Evolutionary conservation across 2,797 vertebrate genomes (phyloP).

Genomic region (Sebastes trivittatus): DNA sequence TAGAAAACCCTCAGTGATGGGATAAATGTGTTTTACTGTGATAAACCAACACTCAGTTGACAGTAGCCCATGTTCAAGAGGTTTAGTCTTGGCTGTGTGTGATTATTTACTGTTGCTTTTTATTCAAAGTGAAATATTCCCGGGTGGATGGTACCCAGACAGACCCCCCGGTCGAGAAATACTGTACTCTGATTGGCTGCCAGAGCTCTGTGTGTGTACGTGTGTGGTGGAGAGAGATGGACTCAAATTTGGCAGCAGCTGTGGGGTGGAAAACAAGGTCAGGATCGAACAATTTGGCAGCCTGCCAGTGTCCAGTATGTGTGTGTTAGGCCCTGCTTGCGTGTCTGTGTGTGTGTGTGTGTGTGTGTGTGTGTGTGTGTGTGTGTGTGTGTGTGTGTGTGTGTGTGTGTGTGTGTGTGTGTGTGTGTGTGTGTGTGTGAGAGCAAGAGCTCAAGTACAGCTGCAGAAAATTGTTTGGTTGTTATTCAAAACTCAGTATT

Average conservation of each 20-base stretch:
- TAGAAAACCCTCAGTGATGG: neutral
- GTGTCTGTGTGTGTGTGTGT: neutral
- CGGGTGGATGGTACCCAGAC: conserved; percentile 34
- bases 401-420: too few relatives aligned
- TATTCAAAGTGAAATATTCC: conserved; percentile 43
- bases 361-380: too few relatives aligned
- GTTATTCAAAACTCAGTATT: conserved; percentile 36
- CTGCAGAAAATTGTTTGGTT: conserved; percentile 50
- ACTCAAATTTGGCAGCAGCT: conserved; percentile 74
- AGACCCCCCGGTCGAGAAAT: conserved; percentile 40
- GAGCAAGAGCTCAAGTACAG: conserved; percentile 24
- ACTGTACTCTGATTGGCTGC: conserved; percentile 49
- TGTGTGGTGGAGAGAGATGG: conserved; percentile 54
- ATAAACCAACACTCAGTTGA: conserved; percentile 45
- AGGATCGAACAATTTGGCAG: conserved; percentile 60
- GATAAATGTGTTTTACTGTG: conserved; percentile 46
- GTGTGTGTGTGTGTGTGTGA: too few relatives aligned
- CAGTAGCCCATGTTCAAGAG: conserved; percentile 16
- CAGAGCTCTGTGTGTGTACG: neutral
- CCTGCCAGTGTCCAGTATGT: conserved; percentile 24
- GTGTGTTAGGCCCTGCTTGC: neutral
- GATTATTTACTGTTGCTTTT: conserved; percentile 50
- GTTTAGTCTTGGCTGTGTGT: conserved; percentile 11
- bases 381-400: too few relatives aligned
- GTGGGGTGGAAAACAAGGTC: conserved; percentile 74